Evolutionary conservation across 2,797 vertebrate species (phyloP).

Genomic region (Acanthurus lineatus): DNA sequence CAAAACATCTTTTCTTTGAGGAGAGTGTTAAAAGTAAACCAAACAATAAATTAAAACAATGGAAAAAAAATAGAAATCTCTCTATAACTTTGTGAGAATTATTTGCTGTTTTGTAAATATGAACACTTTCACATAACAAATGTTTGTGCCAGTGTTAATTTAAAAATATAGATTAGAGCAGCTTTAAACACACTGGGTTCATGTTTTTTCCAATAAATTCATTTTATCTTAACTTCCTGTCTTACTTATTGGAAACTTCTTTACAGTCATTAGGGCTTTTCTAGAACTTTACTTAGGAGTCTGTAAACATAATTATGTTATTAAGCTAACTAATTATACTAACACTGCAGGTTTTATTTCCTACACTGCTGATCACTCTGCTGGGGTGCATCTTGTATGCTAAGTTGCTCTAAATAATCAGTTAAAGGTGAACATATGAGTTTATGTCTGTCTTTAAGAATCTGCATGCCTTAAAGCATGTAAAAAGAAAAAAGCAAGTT

Average conservation of each 20-base stretch:
- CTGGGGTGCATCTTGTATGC: background rate
- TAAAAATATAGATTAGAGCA: background rate
- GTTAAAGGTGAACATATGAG: background rate
- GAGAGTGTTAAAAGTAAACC: too few species aligned
- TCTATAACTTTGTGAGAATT: background rate
- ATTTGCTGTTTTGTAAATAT: background rate
- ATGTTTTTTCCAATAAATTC: background rate
- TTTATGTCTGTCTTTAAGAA: constrained; percentile 31
- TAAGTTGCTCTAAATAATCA: constrained; percentile 15
- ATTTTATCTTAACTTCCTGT: background rate
- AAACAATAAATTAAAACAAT: background rate
- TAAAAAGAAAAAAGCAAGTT: constrained; percentile 38
- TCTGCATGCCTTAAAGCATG: constrained; percentile 35
- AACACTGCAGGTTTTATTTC: background rate
- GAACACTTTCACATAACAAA: background rate
- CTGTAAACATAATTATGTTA: background rate
- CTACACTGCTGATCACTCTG: background rate
- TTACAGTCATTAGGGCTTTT: too few species aligned
- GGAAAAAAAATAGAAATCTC: too few species aligned
- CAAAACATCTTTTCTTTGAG: too few species aligned
- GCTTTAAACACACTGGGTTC: background rate
- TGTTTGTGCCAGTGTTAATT: background rate
- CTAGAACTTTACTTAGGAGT: background rate
- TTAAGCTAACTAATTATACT: background rate
- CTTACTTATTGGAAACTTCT: background rate